These are phyloP conservation scores for Cremastinae sp. DNA, from an alignment of 2,888 invertebrate genomes.

Conservation along the genomic window DNA sequence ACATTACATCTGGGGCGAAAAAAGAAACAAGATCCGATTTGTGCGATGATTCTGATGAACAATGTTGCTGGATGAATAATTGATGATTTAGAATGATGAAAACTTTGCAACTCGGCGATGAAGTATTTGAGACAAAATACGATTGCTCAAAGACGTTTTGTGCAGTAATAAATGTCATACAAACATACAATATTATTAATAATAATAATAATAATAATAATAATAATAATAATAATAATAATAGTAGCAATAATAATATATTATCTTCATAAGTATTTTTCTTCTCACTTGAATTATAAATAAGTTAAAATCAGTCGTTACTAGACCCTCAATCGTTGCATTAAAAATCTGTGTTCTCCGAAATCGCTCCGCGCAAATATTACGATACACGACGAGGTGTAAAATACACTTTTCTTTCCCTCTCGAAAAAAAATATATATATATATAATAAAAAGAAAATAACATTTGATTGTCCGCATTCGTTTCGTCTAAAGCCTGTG, in stretches of 20 bases:
- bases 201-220: background rate
- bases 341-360: constrained; percentile 7
- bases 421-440: background rate
- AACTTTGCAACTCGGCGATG: background rate
- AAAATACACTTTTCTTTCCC: constrained; percentile 20
- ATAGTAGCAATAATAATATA: constrained; percentile 18
- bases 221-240: constrained; percentile 22
- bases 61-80: background rate
- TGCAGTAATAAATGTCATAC: constrained; percentile 18
- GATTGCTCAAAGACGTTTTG: constrained; percentile 6
- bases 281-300: constrained; percentile 31
- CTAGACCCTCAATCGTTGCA: constrained; percentile 44
- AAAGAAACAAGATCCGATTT: constrained; percentile 16
- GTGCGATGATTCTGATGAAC: constrained; percentile 11
- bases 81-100: background rate
- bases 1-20: constrained; percentile 46
- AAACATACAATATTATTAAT: background rate
- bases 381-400: constrained; percentile 16
- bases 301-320: constrained; percentile 54
- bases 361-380: constrained; percentile 1
- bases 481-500: constrained; percentile 36
- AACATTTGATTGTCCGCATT: constrained; percentile 53
- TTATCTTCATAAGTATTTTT: constrained; percentile 19
- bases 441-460: constrained; percentile 3
- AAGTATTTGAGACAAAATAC: constrained; percentile 10